Evolutionary conservation across 53 echinoderm and acorn worm genomes (phyloP), one percentile per base, ranked within the genome.

Genomic region (Actinopyga echinites): DNA sequence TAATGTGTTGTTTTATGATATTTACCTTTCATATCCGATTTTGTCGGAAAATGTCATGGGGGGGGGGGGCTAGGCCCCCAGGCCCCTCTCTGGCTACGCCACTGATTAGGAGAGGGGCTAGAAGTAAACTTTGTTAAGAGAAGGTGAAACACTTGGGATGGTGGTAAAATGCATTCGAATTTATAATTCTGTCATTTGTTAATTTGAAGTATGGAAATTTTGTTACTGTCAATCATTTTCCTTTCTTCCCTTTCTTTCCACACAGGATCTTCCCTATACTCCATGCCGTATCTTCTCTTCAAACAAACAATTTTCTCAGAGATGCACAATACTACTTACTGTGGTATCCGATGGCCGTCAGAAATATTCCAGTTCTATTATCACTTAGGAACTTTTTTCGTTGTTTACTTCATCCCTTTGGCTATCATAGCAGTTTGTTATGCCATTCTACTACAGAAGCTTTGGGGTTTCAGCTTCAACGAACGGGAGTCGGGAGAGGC

Each of bases 371-470:
- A 43, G 6, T 32, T 21, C 34, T 37, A 59, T 24, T 80, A 80
- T 42, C 6, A 10, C 43, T n/a, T 80, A 34, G 60, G 60, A 25
- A 80, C 81, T 19, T 80, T 80, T 33, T 12, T 80, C 13, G 24
- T 57, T 10, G 30, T 36, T 11, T 80, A 80, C 62, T 30, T 43
- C 3, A 80, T 80, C 32, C 81, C 81, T 5, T 43, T 80, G 9
- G 36, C 37, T 30, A 80, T 80, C 61, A 80, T 80, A 20, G 35
- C 37, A 34, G 35, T 80, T 26, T 80, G 81, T 26, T 80, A 80
- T 29, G 63, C 81, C 42, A 62, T 80, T 19, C 58, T 80, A 8
- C 81, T 80, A 33, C 63, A 15, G 63, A 80, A 80, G 62, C 60
- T 80, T 62, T 80, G 81, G 81, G 35, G 58, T 10, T 62, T 42